Conservation (phyloP, 2,113 vertebrate species). For the Hippocampus zosterae region DNA sequence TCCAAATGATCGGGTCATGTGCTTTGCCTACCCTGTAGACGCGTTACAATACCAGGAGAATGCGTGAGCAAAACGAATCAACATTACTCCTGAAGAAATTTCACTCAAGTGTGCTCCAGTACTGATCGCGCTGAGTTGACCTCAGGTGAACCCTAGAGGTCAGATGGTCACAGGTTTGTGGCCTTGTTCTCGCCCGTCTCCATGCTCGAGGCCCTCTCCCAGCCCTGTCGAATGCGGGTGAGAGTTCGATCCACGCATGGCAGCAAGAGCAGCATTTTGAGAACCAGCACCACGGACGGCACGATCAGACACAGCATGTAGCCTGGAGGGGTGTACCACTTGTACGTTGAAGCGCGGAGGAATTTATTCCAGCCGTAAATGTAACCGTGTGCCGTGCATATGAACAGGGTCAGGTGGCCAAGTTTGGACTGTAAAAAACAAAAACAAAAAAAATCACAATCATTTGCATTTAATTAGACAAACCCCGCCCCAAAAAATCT, state of each 20-base stretch:
- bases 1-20: background rate
- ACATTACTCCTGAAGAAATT: background rate
- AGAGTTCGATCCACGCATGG: slow-evolving; percentile 81
- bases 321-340: slow-evolving; percentile 78
- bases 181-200: slow-evolving; percentile 1
- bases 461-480: background rate
- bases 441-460: background rate
- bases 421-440: slow-evolving; percentile 79
- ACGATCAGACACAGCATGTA: slow-evolving; percentile 81
- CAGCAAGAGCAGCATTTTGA: slow-evolving; percentile 80
- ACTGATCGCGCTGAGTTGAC: background rate
- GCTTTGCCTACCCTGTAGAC: background rate
- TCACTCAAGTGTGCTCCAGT: background rate
- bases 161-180: slow-evolving; percentile 39
- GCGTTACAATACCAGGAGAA: background rate
- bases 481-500: background rate
- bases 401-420: slow-evolving; percentile 80
- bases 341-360: slow-evolving; percentile 63
- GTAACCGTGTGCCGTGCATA: slow-evolving; percentile 82
- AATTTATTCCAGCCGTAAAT: slow-evolving; percentile 81
- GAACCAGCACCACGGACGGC: slow-evolving; percentile 77
- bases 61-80: background rate
- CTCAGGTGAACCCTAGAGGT: slow-evolving; percentile 4
- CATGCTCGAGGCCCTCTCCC: slow-evolving; percentile 71
- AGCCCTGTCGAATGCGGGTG: slow-evolving; percentile 82